Evolutionary conservation across 1,140 invertebrate species (phyloP), one percentile per base, ranked within the genome.

Genomic region (Pseudoatta argentina): DNA sequence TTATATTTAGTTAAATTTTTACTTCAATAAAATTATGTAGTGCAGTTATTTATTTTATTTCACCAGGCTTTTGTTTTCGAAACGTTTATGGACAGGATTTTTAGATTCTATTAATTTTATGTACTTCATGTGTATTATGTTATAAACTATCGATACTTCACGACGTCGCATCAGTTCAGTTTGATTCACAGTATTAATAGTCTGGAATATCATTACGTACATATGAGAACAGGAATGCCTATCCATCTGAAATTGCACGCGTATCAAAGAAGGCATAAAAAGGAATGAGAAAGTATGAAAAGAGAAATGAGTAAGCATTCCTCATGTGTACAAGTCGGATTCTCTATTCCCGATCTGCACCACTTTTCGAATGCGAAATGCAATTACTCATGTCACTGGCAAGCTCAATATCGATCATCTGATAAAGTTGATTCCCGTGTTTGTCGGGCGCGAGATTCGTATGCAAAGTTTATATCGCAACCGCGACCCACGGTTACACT

Each of bases 321-420:
- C 5, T 34, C 30, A 0, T 34, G 30, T 34, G 30, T 34, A 57
- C 16, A 39, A 21, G 30, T 14, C 3, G 14, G 0, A 44, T 78
- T 39, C 51, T 69, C 24, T 12, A 12, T 66, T 67, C n/a, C 48
- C 44, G 44, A 34, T 63, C 75, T 24, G 34, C 21, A 14, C 12
- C 5, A 24, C 24, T 82, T 82, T 82, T 34, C 53, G 55, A 64
- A 66, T 76, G 34, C 18, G 12, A 34, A 72, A 82, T 48, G 34
- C 78, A 82, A 82, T 82, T 82, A 82, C 6, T 82, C 67, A 48
- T 30, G 21, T 72, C 53, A 39, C 4, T 21, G 16, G 51, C 66
- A 71, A 81, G 34, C 66, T 81, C 51, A 7, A 71, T 30, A 71
- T 81, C 61, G 76, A 78, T 78, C 34, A 53, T 72, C 2, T 18